Conservation (phyloP, 2,113 vertebrate genomes). For the Chaetorhynchus papuensis region DNA sequence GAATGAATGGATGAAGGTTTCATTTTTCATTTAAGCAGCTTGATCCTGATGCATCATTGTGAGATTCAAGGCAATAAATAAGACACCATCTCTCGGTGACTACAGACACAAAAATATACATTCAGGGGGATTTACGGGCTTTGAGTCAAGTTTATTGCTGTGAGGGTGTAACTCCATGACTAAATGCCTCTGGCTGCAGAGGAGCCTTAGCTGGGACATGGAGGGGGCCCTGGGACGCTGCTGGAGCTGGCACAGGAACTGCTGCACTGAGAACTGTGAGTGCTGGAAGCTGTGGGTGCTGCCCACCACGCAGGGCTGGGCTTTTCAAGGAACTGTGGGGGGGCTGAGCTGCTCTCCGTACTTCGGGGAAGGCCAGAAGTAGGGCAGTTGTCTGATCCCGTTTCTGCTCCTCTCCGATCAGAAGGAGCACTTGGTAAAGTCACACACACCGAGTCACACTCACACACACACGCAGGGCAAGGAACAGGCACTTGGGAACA, state of each 20-base stretch:
- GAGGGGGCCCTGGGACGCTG: background rate
- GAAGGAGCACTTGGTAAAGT: constrained; percentile 15
- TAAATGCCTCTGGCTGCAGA: background rate
- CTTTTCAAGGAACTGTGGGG: background rate
- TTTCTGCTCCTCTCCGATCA: constrained; percentile 18
- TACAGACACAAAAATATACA: constrained; percentile 34
- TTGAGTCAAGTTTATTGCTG: background rate
- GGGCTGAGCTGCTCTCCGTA: constrained; percentile 3
- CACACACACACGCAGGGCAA: background rate
- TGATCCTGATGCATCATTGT: background rate
- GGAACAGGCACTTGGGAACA: background rate
- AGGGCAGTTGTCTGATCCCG: background rate
- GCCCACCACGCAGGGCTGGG: background rate
- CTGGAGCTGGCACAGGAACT: background rate
- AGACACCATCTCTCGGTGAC: background rate
- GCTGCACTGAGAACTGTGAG: background rate
- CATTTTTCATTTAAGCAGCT: constrained; percentile 33
- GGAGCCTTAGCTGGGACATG: background rate
- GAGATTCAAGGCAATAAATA: constrained; percentile 63
- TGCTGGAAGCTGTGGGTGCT: background rate
- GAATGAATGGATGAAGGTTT: background rate
- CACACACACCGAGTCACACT: background rate
- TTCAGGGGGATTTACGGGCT: background rate
- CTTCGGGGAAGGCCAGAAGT: background rate
- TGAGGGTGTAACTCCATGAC: background rate